Conservation (phyloP, 2,888 invertebrate genomes). For the Bellardia pandia region DNA sequence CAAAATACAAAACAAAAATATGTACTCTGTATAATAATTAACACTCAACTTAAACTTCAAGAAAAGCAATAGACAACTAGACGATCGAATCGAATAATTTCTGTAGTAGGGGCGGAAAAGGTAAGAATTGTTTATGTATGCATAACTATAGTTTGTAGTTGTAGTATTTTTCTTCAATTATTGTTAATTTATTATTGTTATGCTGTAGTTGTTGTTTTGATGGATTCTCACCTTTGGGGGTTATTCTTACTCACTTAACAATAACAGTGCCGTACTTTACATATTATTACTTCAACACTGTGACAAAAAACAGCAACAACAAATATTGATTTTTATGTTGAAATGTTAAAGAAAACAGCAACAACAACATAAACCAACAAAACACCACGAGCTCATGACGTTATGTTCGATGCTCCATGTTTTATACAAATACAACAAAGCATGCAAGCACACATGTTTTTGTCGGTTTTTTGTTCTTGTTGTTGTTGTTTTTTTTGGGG, state of each 20-base stretch:
- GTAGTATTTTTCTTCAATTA: slow-evolving; percentile 8
- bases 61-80: slow-evolving; percentile 9
- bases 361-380: slow-evolving; percentile 8
- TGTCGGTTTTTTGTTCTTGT: slow-evolving; percentile 18
- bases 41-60: slow-evolving; percentile 51
- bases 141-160: background rate
- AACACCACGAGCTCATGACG: slow-evolving; percentile 13
- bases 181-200: slow-evolving; percentile 14
- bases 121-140: slow-evolving; percentile 30
- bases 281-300: slow-evolving; percentile 30
- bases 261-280: slow-evolving; percentile 14
- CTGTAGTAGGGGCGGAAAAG: slow-evolving; percentile 11
- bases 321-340: slow-evolving; percentile 62
- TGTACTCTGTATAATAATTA: slow-evolving; percentile 5
- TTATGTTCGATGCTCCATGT: slow-evolving; percentile 17
- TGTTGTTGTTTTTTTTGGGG: slow-evolving; percentile 6
- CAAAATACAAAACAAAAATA: slow-evolving; percentile 29
- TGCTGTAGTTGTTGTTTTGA: background rate
- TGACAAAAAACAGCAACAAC: slow-evolving; percentile 36
- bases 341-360: slow-evolving; percentile 44
- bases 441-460: slow-evolving; percentile 48
- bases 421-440: slow-evolving; percentile 24
- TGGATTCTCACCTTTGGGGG: slow-evolving; percentile 29
- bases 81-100: background rate
- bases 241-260: background rate